Evolutionary conservation across 1,140 invertebrate genomes (phyloP).

Genomic region (Drosophila navojoa): DNA sequence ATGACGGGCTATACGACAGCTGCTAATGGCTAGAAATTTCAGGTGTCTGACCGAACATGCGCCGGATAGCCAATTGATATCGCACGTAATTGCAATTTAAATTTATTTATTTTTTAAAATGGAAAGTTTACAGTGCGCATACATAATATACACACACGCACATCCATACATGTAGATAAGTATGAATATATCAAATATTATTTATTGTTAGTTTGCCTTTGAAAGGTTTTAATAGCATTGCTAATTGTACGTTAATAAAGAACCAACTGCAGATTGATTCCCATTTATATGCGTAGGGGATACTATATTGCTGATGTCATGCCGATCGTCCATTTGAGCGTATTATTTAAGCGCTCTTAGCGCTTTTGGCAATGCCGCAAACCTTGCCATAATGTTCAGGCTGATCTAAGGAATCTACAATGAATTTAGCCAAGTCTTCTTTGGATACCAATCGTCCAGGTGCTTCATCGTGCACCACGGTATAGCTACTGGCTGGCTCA

Average conservation of each 20-base stretch:
- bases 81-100: constrained; percentile 68
- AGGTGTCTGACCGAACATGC: constrained; percentile 42
- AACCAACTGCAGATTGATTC: constrained; percentile 17
- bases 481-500: constrained; percentile 66
- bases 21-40: constrained; percentile 69
- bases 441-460: constrained; percentile 90
- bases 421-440: constrained; percentile 89
- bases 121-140: constrained; percentile 64
- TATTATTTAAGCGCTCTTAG: constrained; percentile 31
- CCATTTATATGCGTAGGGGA: constrained; percentile 44
- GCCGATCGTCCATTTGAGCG: constrained; percentile 4
- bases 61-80: constrained; percentile 48
- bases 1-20: constrained; percentile 59
- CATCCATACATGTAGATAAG: constrained; percentile 1
- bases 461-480: constrained; percentile 84
- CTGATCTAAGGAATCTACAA: constrained; percentile 88
- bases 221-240: constrained; percentile 40
- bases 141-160: constrained; percentile 26
- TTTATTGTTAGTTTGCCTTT: constrained; percentile 24
- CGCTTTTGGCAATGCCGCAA: constrained; percentile 87
- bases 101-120: constrained; percentile 54
- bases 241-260: constrained; percentile 46
- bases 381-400: constrained; percentile 88
- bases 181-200: constrained; percentile 8
- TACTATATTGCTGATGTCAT: not conserved